Evolutionary conservation across 2,888 invertebrate genomes (phyloP), one percentile per base, ranked within the genome.

Genomic region (Gerosis bhagava): DNA sequence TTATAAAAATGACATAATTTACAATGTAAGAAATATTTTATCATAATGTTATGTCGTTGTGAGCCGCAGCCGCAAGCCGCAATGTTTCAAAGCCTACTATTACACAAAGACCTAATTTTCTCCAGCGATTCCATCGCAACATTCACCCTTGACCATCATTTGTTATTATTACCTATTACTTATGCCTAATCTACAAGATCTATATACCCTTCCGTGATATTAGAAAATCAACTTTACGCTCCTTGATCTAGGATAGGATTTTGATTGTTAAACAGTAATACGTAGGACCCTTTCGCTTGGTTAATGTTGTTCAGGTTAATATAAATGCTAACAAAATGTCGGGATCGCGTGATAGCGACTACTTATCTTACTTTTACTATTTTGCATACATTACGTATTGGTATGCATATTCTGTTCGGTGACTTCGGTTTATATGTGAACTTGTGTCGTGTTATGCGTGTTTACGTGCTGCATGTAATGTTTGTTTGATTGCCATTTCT

Each of bases 301-400:
- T 22, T 19, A 50, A 26, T 51, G 54, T 56, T 64, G 69, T 69
- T 73, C 67, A 65, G 63, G 63, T 63, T 75, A 77, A 78, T 82
- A 78, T 82, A 81, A 47, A 83, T 81, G 81, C 67, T 81, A 82
- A 83, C 83, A 81, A 84, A 87, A 87, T 86, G 86, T 78, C 63
- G 68, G 73, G 70, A 77, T 87, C 71, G 86, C 86, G 86, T 87
- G 86, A 73, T 77, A 71, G 67, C 63, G 62, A 59, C 67, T 77
- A 84, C 78, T 86, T 86, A 83, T 67, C 71, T 70, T 76, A 70
- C 67, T 71, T 73, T 73, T 70, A 74, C 75, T 83, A 82, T 82
- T 87, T 84, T 83, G 86, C 86, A 86, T 86, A 83, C 73, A 82
- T 84, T 81, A 83, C 43, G 32, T 51, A 51, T 54, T 39, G 49